Evolutionary conservation across 2,113 vertebrate genomes (phyloP).

Genomic region (Microcebus griseorufus): DNA sequence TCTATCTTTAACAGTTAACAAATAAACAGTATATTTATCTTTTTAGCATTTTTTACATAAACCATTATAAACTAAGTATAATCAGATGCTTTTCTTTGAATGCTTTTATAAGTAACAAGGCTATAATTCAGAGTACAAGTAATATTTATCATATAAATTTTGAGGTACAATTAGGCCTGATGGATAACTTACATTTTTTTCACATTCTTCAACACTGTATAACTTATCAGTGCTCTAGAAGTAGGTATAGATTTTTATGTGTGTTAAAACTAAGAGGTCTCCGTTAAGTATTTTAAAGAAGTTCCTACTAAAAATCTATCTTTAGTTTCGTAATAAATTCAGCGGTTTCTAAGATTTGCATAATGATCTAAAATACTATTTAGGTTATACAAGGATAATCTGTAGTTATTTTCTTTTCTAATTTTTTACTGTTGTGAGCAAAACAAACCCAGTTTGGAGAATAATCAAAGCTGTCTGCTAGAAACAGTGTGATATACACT

Average conservation of each 20-base stretch:
- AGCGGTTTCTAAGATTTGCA: neutral
- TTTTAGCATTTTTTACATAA: slow-evolving; percentile 64
- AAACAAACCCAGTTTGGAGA: neutral
- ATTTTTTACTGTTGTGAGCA: slow-evolving; percentile 28
- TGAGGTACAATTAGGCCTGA: neutral
- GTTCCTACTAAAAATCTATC: slow-evolving; percentile 39
- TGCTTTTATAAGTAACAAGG: neutral
- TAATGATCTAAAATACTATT: slow-evolving; percentile 35
- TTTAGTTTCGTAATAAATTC: slow-evolving; percentile 39
- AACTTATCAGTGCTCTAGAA: slow-evolving; percentile 43
- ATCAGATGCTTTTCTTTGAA: slow-evolving; percentile 42
- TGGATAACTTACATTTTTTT: slow-evolving; percentile 52
- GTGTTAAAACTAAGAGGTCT: slow-evolving; percentile 11
- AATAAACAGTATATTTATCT: slow-evolving; percentile 63
- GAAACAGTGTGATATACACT: neutral
- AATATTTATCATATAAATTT: neutral
- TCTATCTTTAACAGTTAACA: slow-evolving; percentile 73
- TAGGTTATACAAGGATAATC: neutral
- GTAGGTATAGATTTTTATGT: neutral
- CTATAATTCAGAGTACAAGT: slow-evolving; percentile 23
- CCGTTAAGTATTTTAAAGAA: slow-evolving; percentile 59
- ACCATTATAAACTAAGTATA: slow-evolving; percentile 49
- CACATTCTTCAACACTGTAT: neutral
- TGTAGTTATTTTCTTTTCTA: neutral
- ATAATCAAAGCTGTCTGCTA: neutral